Evolutionary conservation across 2,797 vertebrate species (phyloP).

Genomic region (Gymnoscopelus microlampas): DNA sequence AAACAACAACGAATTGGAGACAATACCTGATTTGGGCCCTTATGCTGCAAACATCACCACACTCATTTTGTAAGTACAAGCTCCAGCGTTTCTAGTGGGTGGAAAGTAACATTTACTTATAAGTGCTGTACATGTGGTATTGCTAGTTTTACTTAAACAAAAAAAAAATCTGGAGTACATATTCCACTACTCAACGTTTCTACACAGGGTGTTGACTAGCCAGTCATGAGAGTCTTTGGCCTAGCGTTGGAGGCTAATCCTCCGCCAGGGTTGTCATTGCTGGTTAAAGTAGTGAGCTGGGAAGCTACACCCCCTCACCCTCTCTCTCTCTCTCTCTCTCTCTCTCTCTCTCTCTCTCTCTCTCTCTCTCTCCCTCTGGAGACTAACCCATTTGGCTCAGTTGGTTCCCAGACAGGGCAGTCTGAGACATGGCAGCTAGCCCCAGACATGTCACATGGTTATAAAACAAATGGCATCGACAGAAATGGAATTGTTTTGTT

Average conservation of each 20-base stretch:
- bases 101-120: too few species aligned
- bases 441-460: conserved; percentile 66
- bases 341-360: too few species aligned
- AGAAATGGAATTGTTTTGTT: conserved; percentile 67
- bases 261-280: conserved; percentile 6
- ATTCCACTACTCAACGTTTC: too few species aligned
- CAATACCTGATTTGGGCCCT: conserved; percentile 87
- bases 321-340: too few species aligned
- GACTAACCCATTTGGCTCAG: conserved; percentile 52
- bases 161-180: too few species aligned
- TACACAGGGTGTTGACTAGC: not conserved
- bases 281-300: conserved; percentile 44
- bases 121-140: too few species aligned
- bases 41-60: conserved; percentile 86
- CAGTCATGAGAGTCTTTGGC: not conserved
- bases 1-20: conserved; percentile 90
- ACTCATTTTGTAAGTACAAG: conserved; percentile 90
- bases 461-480: conserved; percentile 66
- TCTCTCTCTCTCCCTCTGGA: conserved; percentile 33
- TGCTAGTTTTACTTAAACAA: too few species aligned
- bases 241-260: not conserved
- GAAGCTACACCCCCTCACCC: conserved; percentile 29
- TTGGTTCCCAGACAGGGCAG: conserved; percentile 69
- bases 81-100: too few species aligned
- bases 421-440: conserved; percentile 61